Percentiles rank a stretch among this genome's conserved stretches.
Conservation (phyloP, 2,888 invertebrate species). For the Micoletzkya japonica region DNA sequence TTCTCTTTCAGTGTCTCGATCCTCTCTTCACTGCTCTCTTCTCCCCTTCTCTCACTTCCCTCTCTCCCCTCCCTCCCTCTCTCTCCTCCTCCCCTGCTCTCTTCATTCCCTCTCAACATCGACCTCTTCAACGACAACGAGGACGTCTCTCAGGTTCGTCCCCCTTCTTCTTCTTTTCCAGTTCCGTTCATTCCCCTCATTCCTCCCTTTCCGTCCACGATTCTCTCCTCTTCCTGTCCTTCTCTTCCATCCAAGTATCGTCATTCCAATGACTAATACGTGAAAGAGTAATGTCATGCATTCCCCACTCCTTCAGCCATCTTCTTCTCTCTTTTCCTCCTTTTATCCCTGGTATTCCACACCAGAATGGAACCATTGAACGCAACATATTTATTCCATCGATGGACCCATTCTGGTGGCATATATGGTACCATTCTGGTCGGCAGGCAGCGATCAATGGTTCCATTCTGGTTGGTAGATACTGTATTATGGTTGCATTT, state of each 20-base stretch:
- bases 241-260: neutral
- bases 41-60: neutral
- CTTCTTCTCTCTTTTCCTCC: too few relatives aligned
- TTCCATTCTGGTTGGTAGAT: too few relatives aligned
- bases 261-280: too few relatives aligned
- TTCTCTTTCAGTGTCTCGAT: neutral
- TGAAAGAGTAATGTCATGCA: too few relatives aligned
- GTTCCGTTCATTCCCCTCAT: neutral
- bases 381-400: too few relatives aligned
- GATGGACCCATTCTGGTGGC: too few relatives aligned
- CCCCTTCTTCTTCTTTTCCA: neutral
- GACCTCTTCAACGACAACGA: neutral
- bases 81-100: neutral
- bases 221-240: neutral
- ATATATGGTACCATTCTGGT: too few relatives aligned
- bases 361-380: too few relatives aligned
- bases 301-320: too few relatives aligned
- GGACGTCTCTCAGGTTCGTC: neutral
- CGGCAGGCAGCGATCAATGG: too few relatives aligned
- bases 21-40: neutral
- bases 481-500: too few relatives aligned
- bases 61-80: conserved; percentile 4
- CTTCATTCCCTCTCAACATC: neutral
- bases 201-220: conserved; percentile 2
- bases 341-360: too few relatives aligned